Evolutionary conservation across 2,113 vertebrate species (phyloP).

Genomic region (Candoia aspera): DNA sequence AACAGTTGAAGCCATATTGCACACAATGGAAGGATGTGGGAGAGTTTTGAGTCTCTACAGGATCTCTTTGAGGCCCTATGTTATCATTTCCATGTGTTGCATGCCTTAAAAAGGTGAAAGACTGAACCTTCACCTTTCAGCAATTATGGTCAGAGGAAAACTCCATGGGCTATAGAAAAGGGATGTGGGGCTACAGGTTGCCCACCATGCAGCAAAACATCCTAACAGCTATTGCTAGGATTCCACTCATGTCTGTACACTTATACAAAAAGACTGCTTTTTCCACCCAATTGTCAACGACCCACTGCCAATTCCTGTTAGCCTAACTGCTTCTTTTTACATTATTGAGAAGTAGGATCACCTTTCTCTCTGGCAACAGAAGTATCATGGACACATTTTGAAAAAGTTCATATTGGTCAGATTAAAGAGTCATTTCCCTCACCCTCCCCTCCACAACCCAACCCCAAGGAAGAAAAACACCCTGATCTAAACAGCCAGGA

Average conservation of each 20-base stretch:
- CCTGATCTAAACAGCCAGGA: background rate
- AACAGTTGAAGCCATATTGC: no score
- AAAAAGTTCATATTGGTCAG: background rate
- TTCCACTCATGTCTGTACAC: background rate
- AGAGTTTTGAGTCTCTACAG: no score
- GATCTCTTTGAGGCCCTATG: no score
- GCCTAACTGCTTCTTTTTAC: background rate
- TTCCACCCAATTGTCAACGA: background rate
- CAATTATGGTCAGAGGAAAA: background rate
- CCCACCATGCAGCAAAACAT: background rate
- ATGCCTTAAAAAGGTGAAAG: no score
- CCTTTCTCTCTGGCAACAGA: background rate
- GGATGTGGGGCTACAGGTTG: background rate
- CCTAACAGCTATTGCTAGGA: background rate
- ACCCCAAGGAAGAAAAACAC: background rate
- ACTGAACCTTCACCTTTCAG: background rate
- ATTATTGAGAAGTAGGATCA: background rate
- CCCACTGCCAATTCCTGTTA: background rate
- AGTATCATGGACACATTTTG: background rate
- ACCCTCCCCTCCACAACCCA: background rate
- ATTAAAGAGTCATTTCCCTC: background rate
- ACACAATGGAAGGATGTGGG: no score
- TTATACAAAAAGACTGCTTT: background rate
- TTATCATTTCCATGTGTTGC: no score
- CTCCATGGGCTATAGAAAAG: background rate